Evolutionary conservation across 2,797 vertebrate species (phyloP).

Genomic region (Malurus leucopterus): DNA sequence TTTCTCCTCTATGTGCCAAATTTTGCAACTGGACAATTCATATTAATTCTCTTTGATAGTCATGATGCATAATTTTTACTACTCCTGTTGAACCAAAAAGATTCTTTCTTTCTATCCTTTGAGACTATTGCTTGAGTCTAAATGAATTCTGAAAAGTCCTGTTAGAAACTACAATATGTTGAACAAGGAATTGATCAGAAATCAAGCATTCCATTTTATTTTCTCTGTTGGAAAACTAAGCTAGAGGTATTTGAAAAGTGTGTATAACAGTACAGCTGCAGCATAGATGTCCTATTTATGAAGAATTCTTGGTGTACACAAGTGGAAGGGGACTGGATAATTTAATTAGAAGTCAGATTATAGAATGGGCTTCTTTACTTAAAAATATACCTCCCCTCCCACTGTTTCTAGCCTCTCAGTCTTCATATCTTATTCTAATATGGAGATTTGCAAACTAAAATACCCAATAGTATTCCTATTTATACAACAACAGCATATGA

Average conservation of each 20-base stretch:
- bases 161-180: neutral
- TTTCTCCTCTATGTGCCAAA: neutral
- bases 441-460: neutral
- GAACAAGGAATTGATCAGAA: neutral
- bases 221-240: neutral
- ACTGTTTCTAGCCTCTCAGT: neutral
- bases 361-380: neutral
- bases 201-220: neutral
- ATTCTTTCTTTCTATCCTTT: neutral
- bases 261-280: neutral
- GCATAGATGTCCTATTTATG: neutral
- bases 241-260: neutral
- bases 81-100: neutral
- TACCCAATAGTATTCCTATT: neutral
- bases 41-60: neutral
- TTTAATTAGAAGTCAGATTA: neutral
- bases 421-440: neutral
- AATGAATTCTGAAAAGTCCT: neutral
- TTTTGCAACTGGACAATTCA: neutral
- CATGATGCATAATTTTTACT: neutral
- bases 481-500: neutral
- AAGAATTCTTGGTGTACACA: neutral
- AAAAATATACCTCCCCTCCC: neutral
- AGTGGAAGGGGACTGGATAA: fast-evolving
- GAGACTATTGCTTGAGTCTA: neutral